Evolutionary conservation across 2,888 invertebrate genomes (phyloP).

Genomic region (Leistus spinibarbis): DNA sequence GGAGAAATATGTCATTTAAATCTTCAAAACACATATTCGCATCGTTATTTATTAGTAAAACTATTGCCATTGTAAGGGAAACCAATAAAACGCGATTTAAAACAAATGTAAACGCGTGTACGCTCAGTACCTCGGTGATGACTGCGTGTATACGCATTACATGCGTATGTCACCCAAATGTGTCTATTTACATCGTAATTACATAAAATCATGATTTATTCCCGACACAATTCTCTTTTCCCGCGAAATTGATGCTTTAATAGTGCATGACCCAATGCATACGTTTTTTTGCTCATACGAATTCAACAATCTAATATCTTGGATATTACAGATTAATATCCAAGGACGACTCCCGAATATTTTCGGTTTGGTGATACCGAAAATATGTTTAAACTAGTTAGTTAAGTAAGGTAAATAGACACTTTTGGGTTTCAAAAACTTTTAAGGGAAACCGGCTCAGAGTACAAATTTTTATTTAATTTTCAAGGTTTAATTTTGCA

Average conservation of each 20-base stretch:
- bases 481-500: neutral
- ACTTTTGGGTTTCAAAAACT: slow-evolving; percentile 2
- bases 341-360: too few relatives aligned
- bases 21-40: neutral
- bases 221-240: slow-evolving; percentile 17
- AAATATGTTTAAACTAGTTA: slow-evolving; percentile 9
- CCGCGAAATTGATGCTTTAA: slow-evolving; percentile 31
- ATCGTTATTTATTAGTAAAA: neutral
- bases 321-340: too few relatives aligned
- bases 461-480: slow-evolving; percentile 29
- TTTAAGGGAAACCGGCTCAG: slow-evolving; percentile 15
- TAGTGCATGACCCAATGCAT: too few relatives aligned
- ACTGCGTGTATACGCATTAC: slow-evolving; percentile 15
- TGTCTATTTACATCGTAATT: neutral
- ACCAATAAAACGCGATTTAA: slow-evolving; percentile 4
- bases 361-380: slow-evolving; percentile 32
- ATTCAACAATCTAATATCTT: slow-evolving; percentile 8
- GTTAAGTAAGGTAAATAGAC: neutral
- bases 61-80: slow-evolving; percentile 37
- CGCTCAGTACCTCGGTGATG: slow-evolving; percentile 32
- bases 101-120: slow-evolving; percentile 8
- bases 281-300: too few relatives aligned
- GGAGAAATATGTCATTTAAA: neutral
- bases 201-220: too few relatives aligned
- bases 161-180: neutral